Percentiles rank a stretch among this genome's conserved stretches.
Evolutionary conservation across 2,113 vertebrate genomes (phyloP).

Genomic region (Hypocryptadius cinnamomeus): DNA sequence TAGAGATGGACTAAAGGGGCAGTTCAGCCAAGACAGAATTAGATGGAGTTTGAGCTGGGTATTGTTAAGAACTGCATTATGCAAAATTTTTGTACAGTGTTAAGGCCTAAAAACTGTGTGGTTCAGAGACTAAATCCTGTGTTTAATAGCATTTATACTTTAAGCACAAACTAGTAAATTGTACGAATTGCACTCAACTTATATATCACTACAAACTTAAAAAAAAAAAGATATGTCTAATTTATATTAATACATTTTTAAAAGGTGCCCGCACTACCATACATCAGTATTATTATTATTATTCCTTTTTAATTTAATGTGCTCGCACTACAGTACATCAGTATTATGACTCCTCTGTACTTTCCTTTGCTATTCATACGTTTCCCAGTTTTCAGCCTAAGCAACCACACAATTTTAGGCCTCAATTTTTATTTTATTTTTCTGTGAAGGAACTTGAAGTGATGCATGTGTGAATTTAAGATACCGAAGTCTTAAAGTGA

Average conservation of each 20-base stretch:
- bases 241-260: constrained; percentile 99
- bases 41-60: constrained; percentile 85
- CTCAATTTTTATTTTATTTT: constrained; percentile 82
- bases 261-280: constrained; percentile 87
- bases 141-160: constrained; percentile 99
- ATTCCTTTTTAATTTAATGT: constrained; percentile 83
- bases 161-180: constrained; percentile 99
- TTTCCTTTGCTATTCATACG: constrained; percentile 83
- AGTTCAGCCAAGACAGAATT: constrained; percentile 81
- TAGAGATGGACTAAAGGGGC: constrained; percentile 82
- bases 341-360: constrained; percentile 84
- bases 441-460: constrained; percentile 92
- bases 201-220: constrained; percentile 99
- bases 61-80: constrained; percentile 99
- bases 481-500: constrained; percentile 91
- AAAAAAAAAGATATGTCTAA: constrained; percentile 96
- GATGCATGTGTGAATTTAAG: constrained; percentile 92
- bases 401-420: constrained; percentile 97
- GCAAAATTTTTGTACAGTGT: constrained; percentile 99
- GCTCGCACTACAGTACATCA: constrained; percentile 89
- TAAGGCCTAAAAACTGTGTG: constrained; percentile 99
- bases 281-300: constrained; percentile 82
- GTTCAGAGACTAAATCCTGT: constrained; percentile 99
- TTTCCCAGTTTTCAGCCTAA: constrained; percentile 83
- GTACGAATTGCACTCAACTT: constrained; percentile 99